A percentile compares a stretch with the other conserved stretches of the same genome.
Evolutionary conservation across 1,140 invertebrate genomes (phyloP).

Genomic region (Drosophila auraria): DNA sequence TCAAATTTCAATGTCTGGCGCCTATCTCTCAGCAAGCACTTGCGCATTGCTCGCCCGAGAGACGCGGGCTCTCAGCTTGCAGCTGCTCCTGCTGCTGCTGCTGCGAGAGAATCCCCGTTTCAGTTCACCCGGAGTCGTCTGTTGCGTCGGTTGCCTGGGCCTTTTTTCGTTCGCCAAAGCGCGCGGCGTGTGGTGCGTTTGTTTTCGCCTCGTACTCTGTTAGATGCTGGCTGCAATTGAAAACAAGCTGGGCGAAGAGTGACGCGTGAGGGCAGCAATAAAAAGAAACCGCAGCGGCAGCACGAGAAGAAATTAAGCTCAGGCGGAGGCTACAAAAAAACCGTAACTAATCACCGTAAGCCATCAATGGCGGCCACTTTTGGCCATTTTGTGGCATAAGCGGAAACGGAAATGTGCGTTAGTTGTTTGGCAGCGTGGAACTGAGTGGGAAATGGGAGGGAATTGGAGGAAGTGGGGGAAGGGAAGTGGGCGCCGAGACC

Average conservation of each 20-base stretch:
- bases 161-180: constrained; percentile 8
- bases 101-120: constrained; percentile 23
- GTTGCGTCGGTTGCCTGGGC: constrained; percentile 52
- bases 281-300: constrained; percentile 26
- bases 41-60: constrained; percentile 6
- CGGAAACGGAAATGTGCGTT: constrained; percentile 68
- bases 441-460: background rate
- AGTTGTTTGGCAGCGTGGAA: constrained; percentile 51
- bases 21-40: background rate
- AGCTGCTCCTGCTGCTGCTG: constrained; percentile 5
- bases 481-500: constrained; percentile 50
- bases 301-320: constrained; percentile 40
- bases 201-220: constrained; percentile 55
- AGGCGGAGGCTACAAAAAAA: constrained; percentile 25
- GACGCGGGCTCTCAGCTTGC: constrained; percentile 4
- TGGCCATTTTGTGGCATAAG: constrained; percentile 48
- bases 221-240: constrained; percentile 51
- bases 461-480: constrained; percentile 12
- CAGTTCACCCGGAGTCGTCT: constrained; percentile 56
- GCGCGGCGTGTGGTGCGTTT: constrained; percentile 28
- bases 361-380: constrained; percentile 56
- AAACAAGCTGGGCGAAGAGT: constrained; percentile 10
- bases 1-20: constrained; percentile 14
- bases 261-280: constrained; percentile 20
- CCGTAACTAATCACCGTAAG: constrained; percentile 48